These are phyloP conservation scores for Neoniphon sammara DNA, from an alignment of 2,797 vertebrate genomes.

Conservation along the genomic window DNA sequence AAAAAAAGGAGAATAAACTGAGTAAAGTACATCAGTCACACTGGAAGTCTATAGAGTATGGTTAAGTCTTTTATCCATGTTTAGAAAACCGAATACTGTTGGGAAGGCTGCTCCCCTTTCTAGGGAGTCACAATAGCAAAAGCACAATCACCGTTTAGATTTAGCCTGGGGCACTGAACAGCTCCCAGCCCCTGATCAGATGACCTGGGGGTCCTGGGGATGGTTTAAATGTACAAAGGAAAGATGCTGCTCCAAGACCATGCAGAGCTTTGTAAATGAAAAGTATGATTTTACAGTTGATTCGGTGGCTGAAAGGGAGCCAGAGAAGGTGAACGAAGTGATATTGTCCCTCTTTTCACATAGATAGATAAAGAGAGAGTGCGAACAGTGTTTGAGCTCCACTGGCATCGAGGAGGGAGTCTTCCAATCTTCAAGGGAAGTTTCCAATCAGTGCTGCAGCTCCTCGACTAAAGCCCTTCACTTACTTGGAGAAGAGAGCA, in stretches of 20 bases:
- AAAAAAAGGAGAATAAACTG: too few species aligned
- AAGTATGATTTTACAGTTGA: neutral
- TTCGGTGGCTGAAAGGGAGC: neutral
- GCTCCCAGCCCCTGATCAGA: too few species aligned
- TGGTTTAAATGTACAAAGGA: too few species aligned
- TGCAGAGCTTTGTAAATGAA: slow-evolving; percentile 10
- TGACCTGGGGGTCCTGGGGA: too few species aligned
- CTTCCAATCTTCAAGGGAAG: slow-evolving; percentile 21
- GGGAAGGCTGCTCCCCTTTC: too few species aligned
- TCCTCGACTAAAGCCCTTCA: slow-evolving; percentile 52
- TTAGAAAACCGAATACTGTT: too few species aligned
- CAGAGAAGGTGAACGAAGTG: slow-evolving; percentile 1
- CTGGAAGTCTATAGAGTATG: too few species aligned
- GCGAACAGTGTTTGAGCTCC: slow-evolving; percentile 52
- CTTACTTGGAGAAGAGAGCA: slow-evolving; percentile 45
- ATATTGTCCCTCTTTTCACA: slow-evolving; percentile 18
- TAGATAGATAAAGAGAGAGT: slow-evolving; percentile 6
- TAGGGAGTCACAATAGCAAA: too few species aligned
- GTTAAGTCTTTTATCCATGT: too few species aligned
- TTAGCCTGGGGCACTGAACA: too few species aligned
- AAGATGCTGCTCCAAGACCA: neutral
- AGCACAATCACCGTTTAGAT: too few species aligned
- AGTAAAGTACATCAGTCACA: too few species aligned
- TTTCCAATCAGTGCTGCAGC: slow-evolving; percentile 67
- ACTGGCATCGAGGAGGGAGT: slow-evolving; percentile 59